Base-by-base conservation (phyloP, 2,888 invertebrate genomes). In the Dicyrtoma fusca region DNA sequence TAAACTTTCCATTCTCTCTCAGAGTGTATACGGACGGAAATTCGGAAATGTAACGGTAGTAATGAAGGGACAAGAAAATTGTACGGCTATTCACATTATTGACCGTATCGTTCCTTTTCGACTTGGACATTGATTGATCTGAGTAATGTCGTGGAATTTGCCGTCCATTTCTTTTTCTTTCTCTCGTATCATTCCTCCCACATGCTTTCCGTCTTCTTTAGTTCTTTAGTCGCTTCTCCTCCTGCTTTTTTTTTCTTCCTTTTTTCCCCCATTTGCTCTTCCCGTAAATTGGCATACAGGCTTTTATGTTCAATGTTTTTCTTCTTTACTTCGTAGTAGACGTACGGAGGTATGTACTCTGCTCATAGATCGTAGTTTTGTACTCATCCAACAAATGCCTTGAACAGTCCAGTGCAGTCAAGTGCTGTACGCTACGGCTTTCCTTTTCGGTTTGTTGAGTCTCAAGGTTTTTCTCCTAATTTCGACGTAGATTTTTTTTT, bases 111-210 rank as follows among this genome's bases (percentile, higher is more conserved):
- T 55, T 55, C 13, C 21, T 61, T 61, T 34, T 63, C 17, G 47
- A 19, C 59, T 23, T 49, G 47, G 69, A 69, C 69, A 69, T 69
- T 69, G 69, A 69, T 69, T 69, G 69, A 69, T 69, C 61, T 61
- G 69, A 69, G 47, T 68, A 68, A 68, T 68, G 68, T 68, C 57
- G 55, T 53, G 57, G 57, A 68, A 68, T 68, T 68, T 57, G 44
- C 68, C 68, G 57, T 68, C 68, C 68, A 68, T 61, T 68, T 44
- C 61, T 61, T 64, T 13, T 23, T 45, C 61, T 47, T 59, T 47
- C 26, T 25, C 45, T 47, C 44, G 13, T 69, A 69, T 69, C 69
- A 69, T 69, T 69, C 49, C 69, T 69, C 69, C 61, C 61, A 61
- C 61, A 59, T 69, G 47, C 69, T 69, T 59, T 59, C 14, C 42